phyloP scores from a whole-genome alignment of 2,797 vertebrate genomes.

The Capromys pilorides region DNA sequence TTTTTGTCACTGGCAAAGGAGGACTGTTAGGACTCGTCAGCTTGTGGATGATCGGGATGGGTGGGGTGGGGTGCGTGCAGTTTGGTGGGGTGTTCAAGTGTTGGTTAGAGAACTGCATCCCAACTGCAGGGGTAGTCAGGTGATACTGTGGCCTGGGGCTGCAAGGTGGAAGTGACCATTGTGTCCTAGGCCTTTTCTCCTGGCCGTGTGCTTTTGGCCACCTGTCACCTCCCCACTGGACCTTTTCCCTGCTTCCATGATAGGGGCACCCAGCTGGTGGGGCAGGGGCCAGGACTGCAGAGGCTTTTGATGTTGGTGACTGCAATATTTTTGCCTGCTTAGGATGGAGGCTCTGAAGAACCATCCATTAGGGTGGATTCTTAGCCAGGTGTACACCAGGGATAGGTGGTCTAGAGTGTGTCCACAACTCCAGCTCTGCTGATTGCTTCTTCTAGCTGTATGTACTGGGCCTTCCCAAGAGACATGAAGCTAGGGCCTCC shows the following conservation, averaged over 20 bases:
- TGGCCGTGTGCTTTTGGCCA: not conserved
- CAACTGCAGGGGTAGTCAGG: not conserved
- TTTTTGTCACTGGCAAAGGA: constrained; percentile 90
- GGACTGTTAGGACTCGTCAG: constrained; percentile 89
- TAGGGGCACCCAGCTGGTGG: not conserved
- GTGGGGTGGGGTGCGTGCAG: constrained; percentile 73
- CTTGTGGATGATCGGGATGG: constrained; percentile 86
- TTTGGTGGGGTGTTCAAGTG: not conserved
- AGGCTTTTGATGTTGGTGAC: not conserved
- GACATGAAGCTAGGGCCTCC: not conserved
- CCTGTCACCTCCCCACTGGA: not conserved
- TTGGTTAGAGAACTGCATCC: not conserved
- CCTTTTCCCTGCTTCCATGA: not conserved
- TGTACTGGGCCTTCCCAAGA: not conserved
- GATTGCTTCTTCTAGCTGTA: not conserved
- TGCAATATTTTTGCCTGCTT: not conserved
- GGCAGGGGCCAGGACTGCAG: not conserved
- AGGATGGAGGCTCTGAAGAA: not conserved
- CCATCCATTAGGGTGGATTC: not conserved
- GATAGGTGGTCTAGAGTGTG: not conserved
- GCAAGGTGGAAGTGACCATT: not conserved
- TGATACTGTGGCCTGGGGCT: not conserved
- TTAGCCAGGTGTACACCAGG: not conserved
- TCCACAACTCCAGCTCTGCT: not conserved
- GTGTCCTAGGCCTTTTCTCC: not conserved